A percentile compares a stretch with the other conserved stretches of the same genome.
Evolutionary conservation across 1,140 invertebrate genomes (phyloP).

Genomic region (Bombus balteatus): DNA sequence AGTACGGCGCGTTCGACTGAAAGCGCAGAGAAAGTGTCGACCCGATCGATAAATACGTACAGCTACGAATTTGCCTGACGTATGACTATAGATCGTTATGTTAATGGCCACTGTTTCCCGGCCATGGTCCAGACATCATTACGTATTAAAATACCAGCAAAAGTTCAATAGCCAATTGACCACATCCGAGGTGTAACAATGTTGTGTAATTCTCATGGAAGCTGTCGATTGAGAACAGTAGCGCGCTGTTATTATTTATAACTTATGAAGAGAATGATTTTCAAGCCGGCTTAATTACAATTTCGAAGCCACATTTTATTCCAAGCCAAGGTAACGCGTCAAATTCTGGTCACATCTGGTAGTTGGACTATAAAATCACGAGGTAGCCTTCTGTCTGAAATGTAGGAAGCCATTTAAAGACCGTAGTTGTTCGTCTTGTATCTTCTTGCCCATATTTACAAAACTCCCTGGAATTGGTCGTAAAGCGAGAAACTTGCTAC

Average conservation of each 20-base stretch:
- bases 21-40: conserved; percentile 31
- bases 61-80: conserved; percentile 8
- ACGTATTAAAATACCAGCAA: conserved; percentile 2
- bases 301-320: not conserved
- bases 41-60: conserved; percentile 16
- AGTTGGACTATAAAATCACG: too few relatives aligned
- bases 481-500: not conserved
- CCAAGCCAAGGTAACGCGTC: too few relatives aligned
- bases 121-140: not conserved
- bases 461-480: not conserved
- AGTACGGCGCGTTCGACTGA: not conserved
- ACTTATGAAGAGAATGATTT: not conserved
- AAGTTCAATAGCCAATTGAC: not conserved
- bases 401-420: not conserved
- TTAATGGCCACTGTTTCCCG: conserved; percentile 26
- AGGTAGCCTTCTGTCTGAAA: not conserved
- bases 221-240: not conserved
- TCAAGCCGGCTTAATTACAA: not conserved
- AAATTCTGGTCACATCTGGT: not conserved
- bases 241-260: too few relatives aligned
- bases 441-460: not conserved
- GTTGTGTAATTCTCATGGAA: too few relatives aligned
- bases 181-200: not conserved
- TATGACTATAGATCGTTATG: conserved; percentile 32
- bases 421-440: not conserved